Evolutionary conservation across 2,888 invertebrate species (phyloP).

Genomic region (Drosophila kambysellisi): DNA sequence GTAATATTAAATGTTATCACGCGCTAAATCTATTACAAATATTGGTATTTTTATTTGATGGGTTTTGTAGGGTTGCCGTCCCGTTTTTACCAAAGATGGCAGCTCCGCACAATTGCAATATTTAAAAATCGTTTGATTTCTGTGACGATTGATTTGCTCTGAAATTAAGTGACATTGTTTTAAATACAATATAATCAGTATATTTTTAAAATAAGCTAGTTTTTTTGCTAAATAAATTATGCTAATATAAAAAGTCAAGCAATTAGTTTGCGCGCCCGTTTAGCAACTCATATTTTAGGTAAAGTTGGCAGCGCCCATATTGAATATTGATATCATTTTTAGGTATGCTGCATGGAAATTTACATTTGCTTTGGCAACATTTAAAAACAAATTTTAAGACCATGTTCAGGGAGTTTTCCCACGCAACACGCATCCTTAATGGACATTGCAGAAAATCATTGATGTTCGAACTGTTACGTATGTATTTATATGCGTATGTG

Average conservation of each 20-base stretch:
- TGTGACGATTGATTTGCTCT: conserved; percentile 1
- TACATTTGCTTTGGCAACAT: conserved; percentile 26
- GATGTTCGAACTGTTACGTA: conserved; percentile 38
- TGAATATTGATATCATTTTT: conserved; percentile 75
- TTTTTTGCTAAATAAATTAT: not conserved
- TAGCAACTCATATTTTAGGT: conserved; percentile 9
- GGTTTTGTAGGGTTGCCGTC: conserved; percentile 39
- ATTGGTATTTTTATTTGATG: conserved; percentile 40
- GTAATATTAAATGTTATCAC: conserved; percentile 29
- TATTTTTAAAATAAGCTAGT: not conserved
- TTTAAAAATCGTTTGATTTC: conserved; percentile 35
- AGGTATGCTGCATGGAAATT: conserved; percentile 58
- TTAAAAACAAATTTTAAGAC: not conserved
- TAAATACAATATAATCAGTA: not conserved
- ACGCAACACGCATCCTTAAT: not conserved
- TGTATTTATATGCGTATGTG: conserved; percentile 11
- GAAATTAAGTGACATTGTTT: conserved; percentile 21
- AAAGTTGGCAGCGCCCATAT: conserved; percentile 56
- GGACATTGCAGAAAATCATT: not conserved
- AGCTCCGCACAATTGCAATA: conserved; percentile 23
- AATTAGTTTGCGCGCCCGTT: conserved; percentile 48
- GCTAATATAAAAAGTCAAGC: not conserved
- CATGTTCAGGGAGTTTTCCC: not conserved
- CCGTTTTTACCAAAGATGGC: conserved; percentile 18
- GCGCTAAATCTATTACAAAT: conserved; percentile 37